Evolutionary conservation across 2,888 invertebrate genomes (phyloP).

Genomic region (Macrophya annulata): DNA sequence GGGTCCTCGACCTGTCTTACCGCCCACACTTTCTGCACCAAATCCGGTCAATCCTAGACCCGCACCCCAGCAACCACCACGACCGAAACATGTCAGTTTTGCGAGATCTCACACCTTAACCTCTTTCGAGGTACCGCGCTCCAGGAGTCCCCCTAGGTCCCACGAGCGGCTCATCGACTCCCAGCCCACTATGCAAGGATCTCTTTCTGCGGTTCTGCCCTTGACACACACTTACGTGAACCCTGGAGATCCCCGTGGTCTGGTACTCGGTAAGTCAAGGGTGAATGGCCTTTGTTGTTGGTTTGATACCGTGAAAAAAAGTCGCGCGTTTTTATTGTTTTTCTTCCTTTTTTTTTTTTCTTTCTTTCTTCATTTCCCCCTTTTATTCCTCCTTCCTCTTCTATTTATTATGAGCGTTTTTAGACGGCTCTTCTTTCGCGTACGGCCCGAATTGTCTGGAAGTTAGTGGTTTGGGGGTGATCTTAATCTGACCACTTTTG

Average conservation of each 20-base stretch:
- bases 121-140: conserved; percentile 86
- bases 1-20: conserved; percentile 82
- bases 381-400: neutral
- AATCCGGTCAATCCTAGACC: conserved; percentile 80
- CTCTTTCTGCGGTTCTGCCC: conserved; percentile 68
- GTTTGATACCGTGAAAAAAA: conserved; percentile 17
- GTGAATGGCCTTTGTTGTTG: conserved; percentile 18
- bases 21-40: conserved; percentile 67
- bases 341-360: neutral
- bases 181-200: conserved; percentile 74
- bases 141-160: conserved; percentile 80
- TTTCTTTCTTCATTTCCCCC: neutral
- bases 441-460: conserved; percentile 9
- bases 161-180: conserved; percentile 79
- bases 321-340: neutral
- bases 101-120: conserved; percentile 93
- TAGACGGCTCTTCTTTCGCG: conserved; percentile 11
- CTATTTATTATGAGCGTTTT: conserved; percentile 5
- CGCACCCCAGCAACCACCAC: conserved; percentile 84
- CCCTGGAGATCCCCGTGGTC: conserved; percentile 75
- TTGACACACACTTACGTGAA: conserved; percentile 70
- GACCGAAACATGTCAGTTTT: conserved; percentile 95
- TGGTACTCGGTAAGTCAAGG: conserved; percentile 77
- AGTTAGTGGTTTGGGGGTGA: conserved; percentile 43
- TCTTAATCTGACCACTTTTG: conserved; percentile 50